These are phyloP conservation scores for Capromys pilorides DNA, from an alignment of 2,797 vertebrate genomes.

Conservation along the genomic window DNA sequence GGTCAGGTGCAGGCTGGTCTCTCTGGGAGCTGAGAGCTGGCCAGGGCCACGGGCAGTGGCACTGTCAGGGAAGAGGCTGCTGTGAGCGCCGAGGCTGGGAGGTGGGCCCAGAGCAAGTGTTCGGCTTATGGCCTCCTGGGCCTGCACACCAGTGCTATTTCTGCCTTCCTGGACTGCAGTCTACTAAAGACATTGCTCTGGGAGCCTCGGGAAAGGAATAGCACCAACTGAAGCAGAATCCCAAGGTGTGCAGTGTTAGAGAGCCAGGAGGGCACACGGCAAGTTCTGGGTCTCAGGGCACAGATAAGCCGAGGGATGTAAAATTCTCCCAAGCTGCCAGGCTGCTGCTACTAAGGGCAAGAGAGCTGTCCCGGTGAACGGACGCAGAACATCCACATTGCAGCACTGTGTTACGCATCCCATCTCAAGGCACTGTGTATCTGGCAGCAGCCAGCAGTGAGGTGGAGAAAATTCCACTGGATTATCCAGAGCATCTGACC, in stretches of 20 bases:
- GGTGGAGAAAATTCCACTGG: slow-evolving; percentile 75
- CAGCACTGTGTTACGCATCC: slow-evolving; percentile 73
- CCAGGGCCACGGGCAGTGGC: background rate
- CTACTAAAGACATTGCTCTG: slow-evolving; percentile 53
- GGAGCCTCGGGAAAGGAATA: slow-evolving; percentile 14
- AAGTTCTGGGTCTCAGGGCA: background rate
- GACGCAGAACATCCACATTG: slow-evolving; percentile 13
- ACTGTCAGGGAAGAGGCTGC: background rate
- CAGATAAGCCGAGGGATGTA: background rate
- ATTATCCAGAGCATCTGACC: slow-evolving; percentile 78
- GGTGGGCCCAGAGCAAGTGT: background rate
- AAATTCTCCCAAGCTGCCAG: background rate
- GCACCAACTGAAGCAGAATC: background rate
- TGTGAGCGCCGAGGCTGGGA: background rate
- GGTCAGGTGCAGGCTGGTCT: background rate
- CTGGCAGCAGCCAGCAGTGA: slow-evolving; percentile 69
- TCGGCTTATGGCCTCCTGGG: background rate
- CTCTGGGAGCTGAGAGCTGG: background rate
- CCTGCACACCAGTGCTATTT: slow-evolving; percentile 14
- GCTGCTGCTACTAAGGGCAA: background rate
- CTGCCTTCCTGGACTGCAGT: background rate
- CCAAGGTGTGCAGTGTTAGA: background rate
- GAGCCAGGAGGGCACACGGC: background rate
- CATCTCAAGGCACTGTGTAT: slow-evolving; percentile 69
- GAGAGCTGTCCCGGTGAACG: background rate